Evolutionary conservation across 2,888 invertebrate species (phyloP).

Genomic region (Aproaerema taeniolella): DNA sequence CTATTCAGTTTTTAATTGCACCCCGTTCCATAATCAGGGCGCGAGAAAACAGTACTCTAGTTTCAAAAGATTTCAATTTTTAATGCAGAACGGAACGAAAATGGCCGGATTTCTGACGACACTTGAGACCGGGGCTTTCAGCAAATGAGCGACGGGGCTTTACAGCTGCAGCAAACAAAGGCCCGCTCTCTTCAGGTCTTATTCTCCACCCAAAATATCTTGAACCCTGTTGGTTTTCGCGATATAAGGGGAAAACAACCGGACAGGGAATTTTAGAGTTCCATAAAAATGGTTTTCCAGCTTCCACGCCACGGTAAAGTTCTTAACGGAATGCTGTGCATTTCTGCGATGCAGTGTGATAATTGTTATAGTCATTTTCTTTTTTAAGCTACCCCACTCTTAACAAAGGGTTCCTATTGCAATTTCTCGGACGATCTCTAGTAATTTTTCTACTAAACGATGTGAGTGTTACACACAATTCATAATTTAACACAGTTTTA

Average conservation of each 20-base stretch:
- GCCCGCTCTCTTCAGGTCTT: slow-evolving; percentile 38
- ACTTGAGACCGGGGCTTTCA: slow-evolving; percentile 57
- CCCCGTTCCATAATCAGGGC: slow-evolving; percentile 2
- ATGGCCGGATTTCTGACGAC: slow-evolving; percentile 51
- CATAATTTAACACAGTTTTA: too few species aligned
- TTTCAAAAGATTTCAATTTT: slow-evolving; percentile 12
- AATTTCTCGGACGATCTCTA: too few species aligned
- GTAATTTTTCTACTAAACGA: too few species aligned
- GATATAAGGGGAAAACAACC: not conserved
- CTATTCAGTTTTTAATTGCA: slow-evolving; percentile 9
- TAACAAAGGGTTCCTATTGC: too few species aligned
- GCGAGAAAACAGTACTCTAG: slow-evolving; percentile 2
- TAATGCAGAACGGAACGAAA: slow-evolving; percentile 30
- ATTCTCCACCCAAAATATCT: slow-evolving; percentile 26
- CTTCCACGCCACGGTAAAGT: slow-evolving; percentile 27
- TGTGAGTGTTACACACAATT: too few species aligned
- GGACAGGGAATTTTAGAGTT: slow-evolving; percentile 24
- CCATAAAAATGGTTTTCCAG: slow-evolving; percentile 30
- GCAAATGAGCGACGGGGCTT: slow-evolving; percentile 60
- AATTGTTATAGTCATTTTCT: slow-evolving; percentile 19
- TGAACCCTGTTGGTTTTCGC: too few species aligned
- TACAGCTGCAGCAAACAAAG: slow-evolving; percentile 46
- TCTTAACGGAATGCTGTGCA: slow-evolving; percentile 34
- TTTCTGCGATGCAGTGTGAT: slow-evolving; percentile 32
- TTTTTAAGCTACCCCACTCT: not conserved